Base-by-base conservation (phyloP, 2,888 invertebrate species). In the Asteroscopus sphinx region DNA sequence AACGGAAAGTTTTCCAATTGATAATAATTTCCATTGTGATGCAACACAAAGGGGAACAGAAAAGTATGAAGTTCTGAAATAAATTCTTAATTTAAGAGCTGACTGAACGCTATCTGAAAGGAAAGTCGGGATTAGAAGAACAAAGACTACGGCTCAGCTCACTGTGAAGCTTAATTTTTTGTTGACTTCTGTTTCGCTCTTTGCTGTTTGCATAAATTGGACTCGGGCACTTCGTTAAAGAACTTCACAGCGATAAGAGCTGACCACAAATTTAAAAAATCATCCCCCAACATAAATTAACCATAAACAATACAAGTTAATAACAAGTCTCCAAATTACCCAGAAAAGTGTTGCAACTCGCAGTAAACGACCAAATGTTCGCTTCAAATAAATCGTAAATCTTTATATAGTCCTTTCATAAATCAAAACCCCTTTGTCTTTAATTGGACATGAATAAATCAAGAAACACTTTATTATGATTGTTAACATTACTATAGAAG, bases 81-180 rank as follows among this genome's bases (percentile, higher is more conserved):
- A 91, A 92, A 91, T 92, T 92, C 91, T 90, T 91, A 91, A 92
- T 91, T 91, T 92, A 90, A 91, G 88, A 89, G 87, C 87, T 89
- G 91, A 90, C 87, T 90, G 89, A 91, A 89, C 85, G 88, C 88
- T 88, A 89, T 89, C 88, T 90, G 88, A 89, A 90, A 89, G 90
- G 85, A 87, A 90, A 90, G 87, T 87, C 86, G 83, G 90, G 87
- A 88, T 91, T 90, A 90, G 90, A 89, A 87, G 88, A 89, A 92
- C 89, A 91, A 90, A 89, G 90, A 87, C 80, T 76, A 76, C 80
- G 80, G 81, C 83, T 81, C 81, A 77, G 82, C 80, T 83, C 80
- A 76, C 82, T 81, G 82, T 76, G 70, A 67, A 79, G 80, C 82
- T 84, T 81, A 82, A 82, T 87, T 88, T 90, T 89, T 89, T 87